Base-by-base conservation (phyloP, 1,140 invertebrate genomes). In the Hyles vespertilio region DNA sequence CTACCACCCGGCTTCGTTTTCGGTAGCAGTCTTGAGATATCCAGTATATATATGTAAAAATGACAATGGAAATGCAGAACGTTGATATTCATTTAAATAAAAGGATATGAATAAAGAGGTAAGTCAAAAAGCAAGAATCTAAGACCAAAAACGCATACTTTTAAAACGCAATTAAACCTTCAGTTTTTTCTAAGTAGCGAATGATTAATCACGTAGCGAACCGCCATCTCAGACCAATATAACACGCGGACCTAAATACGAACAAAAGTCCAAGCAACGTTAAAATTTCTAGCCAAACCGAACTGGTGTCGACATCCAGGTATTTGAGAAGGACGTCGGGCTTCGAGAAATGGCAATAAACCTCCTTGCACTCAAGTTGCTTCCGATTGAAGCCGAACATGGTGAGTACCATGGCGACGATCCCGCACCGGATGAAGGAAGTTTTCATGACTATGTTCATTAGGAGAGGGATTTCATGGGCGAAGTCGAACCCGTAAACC, bases 401-500 rank as follows among this genome's bases (percentile, higher is more conserved):
- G 2, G 91, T 89, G 3, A 93, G 65, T 0, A 92, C 84, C 69
- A 93, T 77, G 1, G 91, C 90, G 5, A 93, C 92, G 1, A 92
- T 91, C 0, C 91, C 92, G 51, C 92, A 91, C 11, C 92, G 83
- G 40, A 93, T 87, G 75, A 92, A 93, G 43, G 92, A 92, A 2
- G 89, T 88, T 69, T 92, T 92, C 90, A 93, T 92, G 0, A 92
- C 57, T 1, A 91, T 70, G 59, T 91, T 89, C 90, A 93, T 92
- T 8, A 89, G 64, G 22, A 86, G 78, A 0, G 92, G 89, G 12
- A 93, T 92, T 33, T 89, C 83, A 32, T 90, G 84, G 0, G 92
- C 92, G 83, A 93, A 93, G 74, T 93, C 92, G 63, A 93, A 93
- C 0, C 92, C 92, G 67, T 93, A 93, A 36, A 93, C 91, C 0